phyloP scores from a whole-genome alignment of 2,113 vertebrate genomes.

The Heterotilapia buettikoferi region DNA sequence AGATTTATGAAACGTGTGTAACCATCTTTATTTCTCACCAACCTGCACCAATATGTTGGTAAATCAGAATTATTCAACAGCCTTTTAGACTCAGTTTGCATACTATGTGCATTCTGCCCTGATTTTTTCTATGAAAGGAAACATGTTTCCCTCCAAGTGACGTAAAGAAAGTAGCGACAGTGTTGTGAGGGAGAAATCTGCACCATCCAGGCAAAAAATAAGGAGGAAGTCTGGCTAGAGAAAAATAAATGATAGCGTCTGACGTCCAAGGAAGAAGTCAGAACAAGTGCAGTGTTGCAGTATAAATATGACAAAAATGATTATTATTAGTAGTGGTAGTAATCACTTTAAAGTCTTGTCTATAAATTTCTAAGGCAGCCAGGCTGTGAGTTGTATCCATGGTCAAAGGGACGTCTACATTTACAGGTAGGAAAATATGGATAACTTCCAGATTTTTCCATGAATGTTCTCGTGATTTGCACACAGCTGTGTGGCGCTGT shows the following conservation, averaged over 20 bases:
- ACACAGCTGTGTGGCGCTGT: neutral
- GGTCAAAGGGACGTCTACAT: neutral
- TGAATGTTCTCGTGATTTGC: neutral
- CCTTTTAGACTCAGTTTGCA: neutral
- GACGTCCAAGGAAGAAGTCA: neutral
- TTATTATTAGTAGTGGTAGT: neutral
- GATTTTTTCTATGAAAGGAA: neutral
- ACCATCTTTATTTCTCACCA: neutral
- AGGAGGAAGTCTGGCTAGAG: neutral
- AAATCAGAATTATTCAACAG: neutral
- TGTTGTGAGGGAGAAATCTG: neutral
- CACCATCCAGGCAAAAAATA: neutral
- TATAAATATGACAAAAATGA: neutral
- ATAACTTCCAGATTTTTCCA: neutral
- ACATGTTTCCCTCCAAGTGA: neutral
- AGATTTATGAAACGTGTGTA: neutral
- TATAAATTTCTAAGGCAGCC: neutral
- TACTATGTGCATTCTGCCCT: neutral
- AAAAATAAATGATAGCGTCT: neutral
- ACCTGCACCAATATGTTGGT: neutral
- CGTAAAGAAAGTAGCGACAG: neutral
- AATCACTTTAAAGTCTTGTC: neutral
- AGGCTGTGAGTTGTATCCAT: neutral
- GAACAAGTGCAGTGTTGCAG: neutral
- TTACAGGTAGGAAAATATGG: neutral